Conservation (phyloP, 2,888 invertebrate genomes). For the Blastobasis lacticolella region DNA sequence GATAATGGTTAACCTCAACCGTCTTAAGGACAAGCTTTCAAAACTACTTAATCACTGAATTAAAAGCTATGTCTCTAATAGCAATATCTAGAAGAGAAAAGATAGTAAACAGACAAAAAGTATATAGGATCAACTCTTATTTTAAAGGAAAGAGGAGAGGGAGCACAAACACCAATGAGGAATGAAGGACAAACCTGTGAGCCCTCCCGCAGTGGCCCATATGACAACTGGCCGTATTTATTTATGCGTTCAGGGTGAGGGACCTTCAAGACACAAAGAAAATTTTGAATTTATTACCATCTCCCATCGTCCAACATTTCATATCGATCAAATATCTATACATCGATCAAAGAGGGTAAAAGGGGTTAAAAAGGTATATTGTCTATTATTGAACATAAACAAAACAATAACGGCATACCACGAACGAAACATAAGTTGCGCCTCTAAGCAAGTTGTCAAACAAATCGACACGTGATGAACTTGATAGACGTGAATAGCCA, state of each 20-base stretch:
- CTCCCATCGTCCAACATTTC: constrained; percentile 29
- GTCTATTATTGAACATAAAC: constrained; percentile 18
- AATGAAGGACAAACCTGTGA: constrained; percentile 76
- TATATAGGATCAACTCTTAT: constrained; percentile 35
- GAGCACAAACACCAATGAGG: constrained; percentile 71
- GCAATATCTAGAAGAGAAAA: constrained; percentile 33
- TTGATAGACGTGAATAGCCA: constrained; percentile 26
- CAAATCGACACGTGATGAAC: constrained; percentile 10
- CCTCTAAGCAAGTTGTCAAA: constrained; percentile 40
- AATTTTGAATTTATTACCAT: constrained; percentile 57
- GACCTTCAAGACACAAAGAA: constrained; percentile 78
- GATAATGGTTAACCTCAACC: constrained; percentile 12
- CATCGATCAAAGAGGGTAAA: constrained; percentile 47
- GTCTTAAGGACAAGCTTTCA: too few relatives aligned
- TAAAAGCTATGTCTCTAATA: constrained; percentile 25
- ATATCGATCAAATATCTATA: constrained; percentile 41
- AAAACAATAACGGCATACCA: constrained; percentile 29
- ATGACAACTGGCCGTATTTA: constrained; percentile 78
- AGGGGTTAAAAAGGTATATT: constrained; percentile 40
- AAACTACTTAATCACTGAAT: constrained; percentile 11
- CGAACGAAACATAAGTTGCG: constrained; percentile 29
- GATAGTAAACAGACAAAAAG: constrained; percentile 30
- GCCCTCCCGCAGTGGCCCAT: constrained; percentile 79
- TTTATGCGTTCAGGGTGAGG: constrained; percentile 77
- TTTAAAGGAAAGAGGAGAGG: constrained; percentile 53